Evolutionary conservation across 2,113 vertebrate species (phyloP), one percentile per base, ranked within the genome.

Genomic region (Motacilla alba): DNA sequence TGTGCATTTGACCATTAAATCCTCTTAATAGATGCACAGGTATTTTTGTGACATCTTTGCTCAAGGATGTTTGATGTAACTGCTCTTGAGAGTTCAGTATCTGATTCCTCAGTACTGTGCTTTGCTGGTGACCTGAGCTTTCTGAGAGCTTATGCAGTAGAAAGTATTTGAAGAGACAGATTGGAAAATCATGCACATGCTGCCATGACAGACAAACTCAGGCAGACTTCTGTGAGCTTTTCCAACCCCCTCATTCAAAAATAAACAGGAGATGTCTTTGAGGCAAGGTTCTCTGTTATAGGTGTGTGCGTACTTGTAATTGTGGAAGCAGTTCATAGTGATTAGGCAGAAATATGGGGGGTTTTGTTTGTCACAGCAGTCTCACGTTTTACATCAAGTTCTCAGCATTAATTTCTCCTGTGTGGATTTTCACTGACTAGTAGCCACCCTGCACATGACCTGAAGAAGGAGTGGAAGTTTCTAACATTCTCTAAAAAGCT

Each of bases 271-370:
- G 53, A 47, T 84, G 30, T n/a, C 74, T 77, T 82, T 41, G 63
- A 80, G 90, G 89, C 83, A 93, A 85, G 53, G 80, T 67, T 89
- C 67, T 86, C 55, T 91, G 30, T 56, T 94, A 44, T 26, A 87
- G 81, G 72, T 91, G 73, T 66, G n/a, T 83, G 22, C 59, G 10
- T 39, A 4, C 46, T 74, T 74, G 46, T 46, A 52, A 64, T 31
- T 93, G 77, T 86, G 56, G 67, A 89, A 74, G 83, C 46, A 43
- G 46, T 78, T 92, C n/a, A 5, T 11, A 44, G 27, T 17, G 39
- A 44, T 86, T 62, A 67, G 44, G 39, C 49, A 89, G 70, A 90
- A 91, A 62, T 24, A 31, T 2, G 6, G 16, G 10, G 24, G 15
- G 7, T 0, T 14, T 44, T 69, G 44, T 69, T 92, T 82, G 60